phyloP scores from a whole-genome alignment of 1,140 invertebrate species.

The Drosophila santomea region DNA sequence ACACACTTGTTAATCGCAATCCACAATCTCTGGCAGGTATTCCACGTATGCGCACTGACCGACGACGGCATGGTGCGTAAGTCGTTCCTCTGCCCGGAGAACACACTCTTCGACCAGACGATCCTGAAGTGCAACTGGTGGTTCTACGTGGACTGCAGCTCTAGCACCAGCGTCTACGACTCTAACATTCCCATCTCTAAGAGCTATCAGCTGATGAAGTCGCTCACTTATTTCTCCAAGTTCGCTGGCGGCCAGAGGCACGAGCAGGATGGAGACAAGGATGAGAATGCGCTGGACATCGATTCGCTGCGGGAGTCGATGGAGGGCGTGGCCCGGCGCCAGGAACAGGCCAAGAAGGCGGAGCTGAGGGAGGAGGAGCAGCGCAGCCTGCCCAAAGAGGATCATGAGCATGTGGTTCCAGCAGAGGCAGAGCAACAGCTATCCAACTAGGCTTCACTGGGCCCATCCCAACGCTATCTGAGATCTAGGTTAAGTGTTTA shows the following conservation, averaged over 20 bases:
- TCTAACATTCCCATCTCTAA: conserved; percentile 95
- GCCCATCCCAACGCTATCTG: conserved; percentile 66
- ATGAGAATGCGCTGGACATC: conserved; percentile 70
- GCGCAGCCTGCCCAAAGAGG: conserved; percentile 44
- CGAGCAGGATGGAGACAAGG: conserved; percentile 64
- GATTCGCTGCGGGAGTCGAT: conserved; percentile 73
- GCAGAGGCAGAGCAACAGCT: conserved; percentile 61
- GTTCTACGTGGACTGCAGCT: conserved; percentile 95
- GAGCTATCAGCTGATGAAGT: conserved; percentile 96
- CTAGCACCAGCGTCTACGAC: conserved; percentile 91
- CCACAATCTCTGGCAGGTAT: conserved; percentile 87
- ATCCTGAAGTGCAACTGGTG: conserved; percentile 96
- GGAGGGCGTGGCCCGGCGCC: conserved; percentile 66
- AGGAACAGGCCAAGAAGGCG: conserved; percentile 65
- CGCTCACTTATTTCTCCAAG: conserved; percentile 91
- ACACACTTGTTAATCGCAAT: too few species aligned
- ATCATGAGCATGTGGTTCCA: conserved; percentile 67
- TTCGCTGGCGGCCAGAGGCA: conserved; percentile 86
- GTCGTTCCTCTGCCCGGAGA: conserved; percentile 94
- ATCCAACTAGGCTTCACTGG: conserved; percentile 55
- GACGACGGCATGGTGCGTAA: conserved; percentile 95
- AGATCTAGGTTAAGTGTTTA: conserved; percentile 74
- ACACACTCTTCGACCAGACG: conserved; percentile 94
- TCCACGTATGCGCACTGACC: conserved; percentile 95
- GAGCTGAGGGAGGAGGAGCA: conserved; percentile 26